A percentile compares a stretch with the other conserved stretches of the same genome.
phyloP scores from a whole-genome alignment of 2,888 invertebrate genomes.

The Troides oblongomaculatus region DNA sequence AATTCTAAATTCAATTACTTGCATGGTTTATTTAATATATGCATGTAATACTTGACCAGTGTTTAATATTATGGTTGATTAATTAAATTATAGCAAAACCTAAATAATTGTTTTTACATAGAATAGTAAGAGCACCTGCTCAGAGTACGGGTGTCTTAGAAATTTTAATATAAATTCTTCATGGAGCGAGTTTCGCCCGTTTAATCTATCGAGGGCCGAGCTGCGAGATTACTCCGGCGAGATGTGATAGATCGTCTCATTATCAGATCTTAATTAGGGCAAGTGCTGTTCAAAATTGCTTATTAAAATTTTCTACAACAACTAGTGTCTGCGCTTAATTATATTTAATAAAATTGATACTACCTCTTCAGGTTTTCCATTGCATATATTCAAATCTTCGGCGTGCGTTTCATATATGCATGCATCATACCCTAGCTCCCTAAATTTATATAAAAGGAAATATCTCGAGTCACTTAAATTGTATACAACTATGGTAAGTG shows the following conservation, averaged over 20 bases:
- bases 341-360: too few relatives aligned
- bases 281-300: conserved; percentile 3
- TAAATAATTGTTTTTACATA: background rate
- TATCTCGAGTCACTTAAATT: too few relatives aligned
- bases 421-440: too few relatives aligned
- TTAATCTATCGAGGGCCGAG: conserved; percentile 47
- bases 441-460: too few relatives aligned
- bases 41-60: background rate
- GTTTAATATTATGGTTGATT: background rate
- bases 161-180: conserved; percentile 44
- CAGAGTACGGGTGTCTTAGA: conserved; percentile 34
- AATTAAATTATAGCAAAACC: background rate
- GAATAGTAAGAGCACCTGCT: conserved; percentile 32
- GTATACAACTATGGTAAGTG: too few relatives aligned
- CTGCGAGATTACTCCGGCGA: conserved; percentile 28
- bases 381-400: too few relatives aligned
- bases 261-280: conserved; percentile 42
- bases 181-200: conserved; percentile 36
- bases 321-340: too few relatives aligned
- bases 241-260: conserved; percentile 43
- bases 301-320: background rate
- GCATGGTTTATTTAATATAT: too few relatives aligned
- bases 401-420: too few relatives aligned
- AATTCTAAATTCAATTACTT: too few relatives aligned
- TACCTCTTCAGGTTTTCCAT: too few relatives aligned